Conservation (phyloP, 2,888 invertebrate species). For the Nomada fabriciana region DNA sequence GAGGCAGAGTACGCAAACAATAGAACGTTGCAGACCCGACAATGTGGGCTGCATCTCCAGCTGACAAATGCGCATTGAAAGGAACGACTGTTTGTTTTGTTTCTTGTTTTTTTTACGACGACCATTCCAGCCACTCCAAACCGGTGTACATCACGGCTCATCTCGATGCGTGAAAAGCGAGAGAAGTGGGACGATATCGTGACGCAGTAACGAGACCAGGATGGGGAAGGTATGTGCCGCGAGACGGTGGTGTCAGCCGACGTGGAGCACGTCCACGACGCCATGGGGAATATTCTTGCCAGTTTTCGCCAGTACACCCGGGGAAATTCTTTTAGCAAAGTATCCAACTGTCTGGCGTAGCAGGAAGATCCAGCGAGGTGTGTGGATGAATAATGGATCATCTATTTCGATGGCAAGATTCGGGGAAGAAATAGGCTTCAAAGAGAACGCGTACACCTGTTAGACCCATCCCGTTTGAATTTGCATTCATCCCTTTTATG, state of each 20-base stretch:
- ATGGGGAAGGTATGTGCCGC: conserved; percentile 67
- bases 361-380: conserved; percentile 61
- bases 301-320: conserved; percentile 12
- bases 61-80: conserved; percentile 46
- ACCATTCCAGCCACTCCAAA: conserved; percentile 26
- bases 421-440: conserved; percentile 35
- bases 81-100: conserved; percentile 13
- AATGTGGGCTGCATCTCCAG: conserved; percentile 16
- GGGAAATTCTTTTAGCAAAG: conserved; percentile 72
- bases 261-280: conserved; percentile 43
- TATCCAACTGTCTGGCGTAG: conserved; percentile 57
- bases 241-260: conserved; percentile 53
- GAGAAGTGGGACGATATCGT: conserved; percentile 19
- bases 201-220: conserved; percentile 51
- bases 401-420: conserved; percentile 56
- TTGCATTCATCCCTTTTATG: conserved; percentile 11
- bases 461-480: conserved; percentile 41
- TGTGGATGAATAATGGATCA: conserved; percentile 75
- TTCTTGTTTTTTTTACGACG: conserved; percentile 29
- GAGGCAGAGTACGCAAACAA: conserved; percentile 21
- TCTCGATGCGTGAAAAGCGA: conserved; percentile 21
- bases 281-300: conserved; percentile 57
- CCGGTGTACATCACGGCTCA: conserved; percentile 16
- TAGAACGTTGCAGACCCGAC: conserved; percentile 29
- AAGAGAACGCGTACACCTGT: conserved; percentile 48